Evolutionary conservation across 2,888 invertebrate species (phyloP).

Genomic region (Eilema griseolum): DNA sequence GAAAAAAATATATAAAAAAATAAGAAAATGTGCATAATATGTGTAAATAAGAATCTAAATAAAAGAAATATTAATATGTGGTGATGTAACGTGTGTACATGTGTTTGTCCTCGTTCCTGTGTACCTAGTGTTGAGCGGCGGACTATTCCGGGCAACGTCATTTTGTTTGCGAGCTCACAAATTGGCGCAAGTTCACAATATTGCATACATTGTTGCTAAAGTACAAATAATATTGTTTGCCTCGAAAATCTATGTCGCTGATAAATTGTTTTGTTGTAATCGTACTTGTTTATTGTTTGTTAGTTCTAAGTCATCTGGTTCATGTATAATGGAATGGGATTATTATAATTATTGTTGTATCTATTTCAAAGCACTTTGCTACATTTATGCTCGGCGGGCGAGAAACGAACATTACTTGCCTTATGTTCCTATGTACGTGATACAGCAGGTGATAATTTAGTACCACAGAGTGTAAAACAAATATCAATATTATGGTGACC

Average conservation of each 20-base stretch:
- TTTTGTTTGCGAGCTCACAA: slow-evolving; percentile 26
- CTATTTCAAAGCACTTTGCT: slow-evolving; percentile 37
- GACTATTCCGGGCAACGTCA: slow-evolving; percentile 51
- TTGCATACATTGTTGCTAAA: slow-evolving; percentile 33
- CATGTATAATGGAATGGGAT: slow-evolving; percentile 52
- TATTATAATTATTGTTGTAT: slow-evolving; percentile 46
- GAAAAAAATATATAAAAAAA: slow-evolving; percentile 56
- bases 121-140: slow-evolving; percentile 41
- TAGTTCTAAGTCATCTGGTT: slow-evolving; percentile 47
- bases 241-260: slow-evolving; percentile 52
- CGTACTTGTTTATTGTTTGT: slow-evolving; percentile 59
- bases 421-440: not conserved
- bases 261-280: slow-evolving; percentile 58
- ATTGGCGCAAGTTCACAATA: slow-evolving; percentile 9
- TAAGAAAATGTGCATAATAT: slow-evolving; percentile 73
- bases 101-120: slow-evolving; percentile 52
- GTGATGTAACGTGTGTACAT: slow-evolving; percentile 53
- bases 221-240: slow-evolving; percentile 48
- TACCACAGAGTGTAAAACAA: not conserved
- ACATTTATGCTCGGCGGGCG: slow-evolving; percentile 7
- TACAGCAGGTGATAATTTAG: not conserved
- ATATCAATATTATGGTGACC: not conserved
- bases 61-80: slow-evolving; percentile 44
- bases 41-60: slow-evolving; percentile 57
- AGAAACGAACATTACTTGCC: not conserved